phyloP scores from a whole-genome alignment of 2,888 invertebrate genomes.

The Drosophila lutescens region DNA sequence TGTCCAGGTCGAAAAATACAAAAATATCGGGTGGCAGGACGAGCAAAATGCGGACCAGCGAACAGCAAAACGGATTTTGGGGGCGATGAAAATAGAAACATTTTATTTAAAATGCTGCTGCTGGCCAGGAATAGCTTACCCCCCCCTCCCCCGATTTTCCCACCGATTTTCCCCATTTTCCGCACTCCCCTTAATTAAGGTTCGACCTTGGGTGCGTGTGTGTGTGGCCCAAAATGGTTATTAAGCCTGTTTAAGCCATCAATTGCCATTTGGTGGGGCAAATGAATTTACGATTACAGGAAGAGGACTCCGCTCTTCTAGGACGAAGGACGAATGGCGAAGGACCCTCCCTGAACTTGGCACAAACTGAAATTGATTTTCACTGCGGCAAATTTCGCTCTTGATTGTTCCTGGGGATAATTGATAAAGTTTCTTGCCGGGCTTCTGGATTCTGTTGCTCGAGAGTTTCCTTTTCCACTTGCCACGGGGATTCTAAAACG shows the following conservation, averaged over 20 bases:
- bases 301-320: not conserved
- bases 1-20: conserved; percentile 13
- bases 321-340: not conserved
- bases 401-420: conserved; percentile 32
- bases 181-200: conserved; percentile 52
- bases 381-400: conserved; percentile 2
- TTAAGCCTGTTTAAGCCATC: conserved; percentile 62
- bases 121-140: conserved; percentile 15
- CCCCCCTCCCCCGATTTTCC: not conserved
- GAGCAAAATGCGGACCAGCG: conserved; percentile 9
- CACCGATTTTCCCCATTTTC: not conserved
- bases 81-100: conserved; percentile 46
- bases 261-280: conserved; percentile 59
- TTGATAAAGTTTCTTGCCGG: conserved; percentile 28
- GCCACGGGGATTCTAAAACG: conserved; percentile 7
- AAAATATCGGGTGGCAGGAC: conserved; percentile 10
- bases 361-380: conserved; percentile 45
- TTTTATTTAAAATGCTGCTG: conserved; percentile 50
- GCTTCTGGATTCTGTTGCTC: conserved; percentile 12
- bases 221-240: conserved; percentile 22
- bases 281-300: conserved; percentile 66
- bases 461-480: not conserved
- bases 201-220: conserved; percentile 3
- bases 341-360: conserved; percentile 18
- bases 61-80: conserved; percentile 12